Evolutionary conservation across 2,113 vertebrate species (phyloP).

Genomic region (Cheirogaleus medius): DNA sequence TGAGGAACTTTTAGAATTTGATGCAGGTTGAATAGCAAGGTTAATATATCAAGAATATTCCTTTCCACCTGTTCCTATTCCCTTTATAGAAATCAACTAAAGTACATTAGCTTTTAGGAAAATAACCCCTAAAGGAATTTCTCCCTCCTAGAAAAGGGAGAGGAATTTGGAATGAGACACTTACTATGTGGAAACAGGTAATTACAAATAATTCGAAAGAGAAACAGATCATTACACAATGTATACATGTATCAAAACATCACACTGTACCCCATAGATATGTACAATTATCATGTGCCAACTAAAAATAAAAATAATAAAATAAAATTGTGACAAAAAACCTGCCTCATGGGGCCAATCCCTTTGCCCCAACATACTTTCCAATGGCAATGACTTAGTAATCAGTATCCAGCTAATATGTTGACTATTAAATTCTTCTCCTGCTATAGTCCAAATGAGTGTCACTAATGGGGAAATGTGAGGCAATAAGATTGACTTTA

Average conservation of each 20-base stretch:
- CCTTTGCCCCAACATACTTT: background rate
- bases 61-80: background rate
- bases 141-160: background rate
- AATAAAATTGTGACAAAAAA: background rate
- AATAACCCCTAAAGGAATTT: background rate
- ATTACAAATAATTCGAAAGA: conserved; percentile 21
- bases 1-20: conserved; percentile 25
- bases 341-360: background rate
- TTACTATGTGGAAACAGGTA: background rate
- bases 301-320: background rate
- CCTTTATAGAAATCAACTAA: background rate
- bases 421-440: conserved; percentile 3
- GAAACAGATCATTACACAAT: background rate
- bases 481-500: background rate
- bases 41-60: conserved; percentile 20
- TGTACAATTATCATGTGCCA: background rate
- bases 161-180: background rate
- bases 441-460: background rate
- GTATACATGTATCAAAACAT: background rate
- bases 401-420: background rate
- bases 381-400: background rate
- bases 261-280: background rate
- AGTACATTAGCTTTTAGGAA: background rate
- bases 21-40: conserved; percentile 15
- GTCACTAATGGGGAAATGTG: background rate